Conservation (phyloP, 2,113 vertebrate genomes). For the Nibea albiflora region DNA sequence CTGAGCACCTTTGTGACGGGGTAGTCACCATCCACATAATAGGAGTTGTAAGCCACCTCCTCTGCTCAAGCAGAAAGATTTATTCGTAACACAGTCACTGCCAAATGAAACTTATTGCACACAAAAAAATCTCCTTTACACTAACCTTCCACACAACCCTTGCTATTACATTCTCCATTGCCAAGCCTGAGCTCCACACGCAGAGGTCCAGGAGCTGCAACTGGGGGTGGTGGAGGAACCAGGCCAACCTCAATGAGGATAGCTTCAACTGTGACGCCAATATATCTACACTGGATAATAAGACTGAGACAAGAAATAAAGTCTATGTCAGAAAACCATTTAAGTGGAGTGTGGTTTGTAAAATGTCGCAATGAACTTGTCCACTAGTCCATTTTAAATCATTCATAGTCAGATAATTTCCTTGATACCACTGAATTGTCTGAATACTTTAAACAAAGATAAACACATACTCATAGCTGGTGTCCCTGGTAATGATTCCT, state of each 20-base stretch:
- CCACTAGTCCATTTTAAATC: not conserved
- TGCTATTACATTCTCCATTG: slow-evolving; percentile 61
- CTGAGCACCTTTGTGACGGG: slow-evolving; percentile 79
- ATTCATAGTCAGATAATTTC: not conserved
- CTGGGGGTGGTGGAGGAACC: slow-evolving; percentile 48
- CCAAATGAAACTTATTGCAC: not conserved
- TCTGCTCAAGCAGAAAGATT: slow-evolving; percentile 50
- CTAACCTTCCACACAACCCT: slow-evolving; percentile 76
- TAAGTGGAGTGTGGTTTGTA: not conserved
- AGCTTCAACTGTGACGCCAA: slow-evolving; percentile 52
- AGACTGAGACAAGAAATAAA: slow-evolving; percentile 51
- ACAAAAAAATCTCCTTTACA: not conserved
- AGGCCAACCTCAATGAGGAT: slow-evolving; percentile 58
- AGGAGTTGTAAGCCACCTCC: slow-evolving; percentile 64
- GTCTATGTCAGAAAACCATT: not conserved
- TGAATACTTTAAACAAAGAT: not conserved
- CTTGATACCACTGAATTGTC: not conserved
- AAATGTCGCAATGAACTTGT: not conserved
- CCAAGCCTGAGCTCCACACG: slow-evolving; percentile 76
- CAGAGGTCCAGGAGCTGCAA: slow-evolving; percentile 70
- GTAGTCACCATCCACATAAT: slow-evolving; percentile 68
- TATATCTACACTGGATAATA: slow-evolving; percentile 77
- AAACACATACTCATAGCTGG: slow-evolving; percentile 67
- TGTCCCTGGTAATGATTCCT: slow-evolving; percentile 80
- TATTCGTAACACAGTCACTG: not conserved